Evolutionary conservation across 2,888 invertebrate species (phyloP).

Genomic region (Falcaria lacertinaria): DNA sequence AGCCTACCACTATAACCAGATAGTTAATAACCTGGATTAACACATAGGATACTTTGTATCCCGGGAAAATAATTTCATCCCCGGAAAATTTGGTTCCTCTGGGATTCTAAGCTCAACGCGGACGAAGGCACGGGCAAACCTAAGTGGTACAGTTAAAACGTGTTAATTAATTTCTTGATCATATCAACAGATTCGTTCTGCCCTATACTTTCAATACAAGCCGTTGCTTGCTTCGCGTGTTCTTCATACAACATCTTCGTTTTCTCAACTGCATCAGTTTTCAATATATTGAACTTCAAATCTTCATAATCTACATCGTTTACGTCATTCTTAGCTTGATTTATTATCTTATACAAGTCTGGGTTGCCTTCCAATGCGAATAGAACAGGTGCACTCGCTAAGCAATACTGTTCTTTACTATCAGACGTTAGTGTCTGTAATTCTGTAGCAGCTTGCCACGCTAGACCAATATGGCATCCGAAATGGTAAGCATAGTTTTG

Average conservation of each 20-base stretch:
- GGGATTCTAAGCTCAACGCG: no score
- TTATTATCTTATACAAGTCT: slow-evolving; percentile 80
- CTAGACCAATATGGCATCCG: slow-evolving; percentile 89
- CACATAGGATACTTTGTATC: no score
- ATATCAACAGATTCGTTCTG: slow-evolving; percentile 67
- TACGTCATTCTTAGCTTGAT: slow-evolving; percentile 83
- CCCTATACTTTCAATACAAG: slow-evolving; percentile 58
- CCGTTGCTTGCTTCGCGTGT: slow-evolving; percentile 60
- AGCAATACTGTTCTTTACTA: slow-evolving; percentile 83
- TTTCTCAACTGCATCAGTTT: slow-evolving; percentile 66
- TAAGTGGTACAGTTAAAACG: slow-evolving; percentile 43
- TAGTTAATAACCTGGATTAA: no score
- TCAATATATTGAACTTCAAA: slow-evolving; percentile 69
- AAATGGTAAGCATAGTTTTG: slow-evolving; percentile 88
- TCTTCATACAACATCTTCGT: slow-evolving; percentile 64
- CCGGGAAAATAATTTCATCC: no score
- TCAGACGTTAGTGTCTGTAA: slow-evolving; percentile 71
- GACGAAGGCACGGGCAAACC: neutral
- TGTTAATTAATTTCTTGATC: slow-evolving; percentile 69
- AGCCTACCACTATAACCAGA: no score
- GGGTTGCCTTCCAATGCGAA: slow-evolving; percentile 90
- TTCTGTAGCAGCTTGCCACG: slow-evolving; percentile 85
- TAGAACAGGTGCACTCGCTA: slow-evolving; percentile 91
- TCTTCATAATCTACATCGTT: slow-evolving; percentile 84
- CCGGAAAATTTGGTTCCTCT: no score